Evolutionary conservation across 2,888 invertebrate species (phyloP), one percentile per base, ranked within the genome.

Genomic region (Megalurothrips usitatus): DNA sequence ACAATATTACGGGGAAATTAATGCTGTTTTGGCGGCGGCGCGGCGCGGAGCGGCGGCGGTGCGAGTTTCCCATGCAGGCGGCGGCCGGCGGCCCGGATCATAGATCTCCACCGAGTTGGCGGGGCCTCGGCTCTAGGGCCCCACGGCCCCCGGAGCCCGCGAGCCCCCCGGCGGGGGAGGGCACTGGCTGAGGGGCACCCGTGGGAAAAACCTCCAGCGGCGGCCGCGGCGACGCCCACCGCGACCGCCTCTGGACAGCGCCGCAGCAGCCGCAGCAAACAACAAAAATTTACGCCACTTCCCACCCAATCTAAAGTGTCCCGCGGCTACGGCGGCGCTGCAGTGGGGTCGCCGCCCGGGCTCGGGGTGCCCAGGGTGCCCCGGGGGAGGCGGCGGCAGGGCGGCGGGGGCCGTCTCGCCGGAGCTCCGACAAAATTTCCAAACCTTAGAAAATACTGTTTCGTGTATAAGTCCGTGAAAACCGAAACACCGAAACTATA

Each of bases 251-350:
- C 34, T 43, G 58, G 14, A 58, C 19, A 17, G 58, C 17, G 14
- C 17, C 19, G 17, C 58, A 43, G 34, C 34, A 43, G 14, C 17
- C 19, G 17, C 58, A 43, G 34, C 34, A 43, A 43, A 43, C 34
- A 43, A 2, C 26, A 75, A 26, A 75, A 75, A 75, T 75, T 75
- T 75, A 75, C 68, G 68, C 58, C 19, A 58, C 26, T 75, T 75
- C 68, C 68, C 68, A 75, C 23, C 68, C 68, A 75, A 75, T 75
- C 26, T 75, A 75, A 75, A 75, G 9, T 75, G 68, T 75, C 68
- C 68, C 23, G 68, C 10, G 68, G 68, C 68, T 58, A 58, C 68
- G 58, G 58, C 58, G 0, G 11, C 34, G 58, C 14, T 19, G 58
- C 11, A 9, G 58, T 6, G 34, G 34, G 34, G 34, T 43, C 34